Conservation (phyloP, 1,140 invertebrate species). For the Trachymyrmex cornetzi region DNA sequence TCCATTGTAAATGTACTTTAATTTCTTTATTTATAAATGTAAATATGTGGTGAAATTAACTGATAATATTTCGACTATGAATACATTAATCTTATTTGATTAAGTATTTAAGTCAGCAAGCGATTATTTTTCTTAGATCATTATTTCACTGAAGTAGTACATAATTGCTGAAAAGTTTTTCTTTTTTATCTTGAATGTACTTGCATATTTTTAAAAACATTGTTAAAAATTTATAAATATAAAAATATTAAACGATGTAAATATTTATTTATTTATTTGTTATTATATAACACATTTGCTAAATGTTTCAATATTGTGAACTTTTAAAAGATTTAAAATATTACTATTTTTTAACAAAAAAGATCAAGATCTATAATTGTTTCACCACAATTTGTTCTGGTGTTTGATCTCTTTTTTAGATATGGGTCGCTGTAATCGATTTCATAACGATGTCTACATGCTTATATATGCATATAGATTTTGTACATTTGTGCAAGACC, state of each 20-base stretch:
- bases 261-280: not conserved
- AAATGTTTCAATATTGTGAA: not conserved
- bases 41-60: not conserved
- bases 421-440: conserved; percentile 26
- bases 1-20: not conserved
- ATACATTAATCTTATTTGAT: not conserved
- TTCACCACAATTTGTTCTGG: not conserved
- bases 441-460: conserved; percentile 1
- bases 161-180: not conserved
- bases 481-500: not conserved
- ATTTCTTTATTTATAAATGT: not conserved
- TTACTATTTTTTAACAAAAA: not conserved
- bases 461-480: not conserved
- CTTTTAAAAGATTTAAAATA: conserved; percentile 2
- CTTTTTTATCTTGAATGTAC: conserved; percentile 8
- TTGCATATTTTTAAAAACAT: not conserved
- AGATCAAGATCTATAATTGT: conserved; percentile 20
- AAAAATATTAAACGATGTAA: not conserved
- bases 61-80: not conserved
- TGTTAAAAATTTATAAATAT: not conserved
- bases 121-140: not conserved
- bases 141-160: not conserved
- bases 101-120: not conserved
- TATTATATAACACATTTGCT: not conserved
- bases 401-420: conserved; percentile 26